Conservation (phyloP, 2,797 vertebrate genomes). For the Ficedula albicollis region DNA sequence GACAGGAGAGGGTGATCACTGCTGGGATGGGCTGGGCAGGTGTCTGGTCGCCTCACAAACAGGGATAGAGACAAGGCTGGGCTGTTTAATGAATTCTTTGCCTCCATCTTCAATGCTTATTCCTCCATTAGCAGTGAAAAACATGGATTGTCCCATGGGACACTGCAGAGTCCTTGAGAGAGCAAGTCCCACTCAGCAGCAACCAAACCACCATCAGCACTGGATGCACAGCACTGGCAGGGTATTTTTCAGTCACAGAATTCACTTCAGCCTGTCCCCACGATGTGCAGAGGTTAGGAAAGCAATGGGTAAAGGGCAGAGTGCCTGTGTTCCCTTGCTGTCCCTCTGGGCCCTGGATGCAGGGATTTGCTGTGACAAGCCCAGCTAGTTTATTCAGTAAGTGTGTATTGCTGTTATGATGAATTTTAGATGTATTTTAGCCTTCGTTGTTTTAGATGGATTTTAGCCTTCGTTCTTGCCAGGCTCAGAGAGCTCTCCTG, state of each 20-base stretch:
- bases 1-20: not conserved
- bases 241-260: not conserved
- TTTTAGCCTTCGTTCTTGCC: not conserved
- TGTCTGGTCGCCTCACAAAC: not conserved
- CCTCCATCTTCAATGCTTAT: not conserved
- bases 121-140: not conserved
- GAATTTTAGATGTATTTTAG: not conserved
- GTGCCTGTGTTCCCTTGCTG: not conserved
- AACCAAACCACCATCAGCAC: rapidly evolving
- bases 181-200: not conserved
- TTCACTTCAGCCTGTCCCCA: not conserved
- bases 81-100: not conserved
- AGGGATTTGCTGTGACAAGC: not conserved
- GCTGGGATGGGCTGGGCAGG: not conserved
- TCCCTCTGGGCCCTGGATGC: not conserved
- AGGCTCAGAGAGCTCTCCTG: not conserved
- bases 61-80: not conserved
- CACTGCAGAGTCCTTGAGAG: not conserved
- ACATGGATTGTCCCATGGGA: no score
- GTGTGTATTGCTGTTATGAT: not conserved
- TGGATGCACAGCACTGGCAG: not conserved
- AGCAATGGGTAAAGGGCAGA: not conserved
- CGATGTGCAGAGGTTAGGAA: not conserved
- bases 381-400: not conserved
- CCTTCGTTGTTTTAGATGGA: not conserved